Percentiles rank a stretch among this genome's conserved stretches.
phyloP scores from a whole-genome alignment of 2,113 vertebrate genomes.

The Oreocharis arfaki region DNA sequence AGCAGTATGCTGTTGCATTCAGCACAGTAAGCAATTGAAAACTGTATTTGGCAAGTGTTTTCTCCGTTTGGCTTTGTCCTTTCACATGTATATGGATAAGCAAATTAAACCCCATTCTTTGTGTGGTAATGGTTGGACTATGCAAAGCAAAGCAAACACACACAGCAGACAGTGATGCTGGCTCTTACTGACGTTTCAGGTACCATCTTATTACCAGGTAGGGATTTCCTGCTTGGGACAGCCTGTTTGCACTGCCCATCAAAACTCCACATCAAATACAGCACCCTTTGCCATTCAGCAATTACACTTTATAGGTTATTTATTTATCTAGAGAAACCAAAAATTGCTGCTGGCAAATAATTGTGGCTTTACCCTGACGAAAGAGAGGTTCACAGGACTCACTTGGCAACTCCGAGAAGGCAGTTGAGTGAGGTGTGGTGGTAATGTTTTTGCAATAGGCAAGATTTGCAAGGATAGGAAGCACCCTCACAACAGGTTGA shows the following conservation, averaged over 20 bases:
- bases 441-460: background rate
- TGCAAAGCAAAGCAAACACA: slow-evolving; percentile 14
- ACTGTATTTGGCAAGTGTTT: slow-evolving; percentile 6
- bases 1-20: background rate
- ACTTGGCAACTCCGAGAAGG: background rate
- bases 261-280: background rate
- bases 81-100: slow-evolving; percentile 12
- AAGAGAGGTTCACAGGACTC: background rate
- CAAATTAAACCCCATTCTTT: slow-evolving; percentile 33
- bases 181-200: background rate
- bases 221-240: background rate
- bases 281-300: background rate
- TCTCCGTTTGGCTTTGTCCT: background rate
- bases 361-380: background rate
- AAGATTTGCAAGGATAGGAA: background rate
- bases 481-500: background rate
- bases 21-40: background rate
- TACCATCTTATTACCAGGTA: background rate
- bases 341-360: background rate
- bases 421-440: background rate
- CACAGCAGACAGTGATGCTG: background rate
- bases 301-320: background rate
- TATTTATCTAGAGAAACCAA: background rate
- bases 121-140: background rate
- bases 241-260: background rate